A percentile compares a stretch with the other conserved stretches of the same genome.
phyloP scores from a whole-genome alignment of 2,888 invertebrate genomes.

The Pterobdella sp. region DNA sequence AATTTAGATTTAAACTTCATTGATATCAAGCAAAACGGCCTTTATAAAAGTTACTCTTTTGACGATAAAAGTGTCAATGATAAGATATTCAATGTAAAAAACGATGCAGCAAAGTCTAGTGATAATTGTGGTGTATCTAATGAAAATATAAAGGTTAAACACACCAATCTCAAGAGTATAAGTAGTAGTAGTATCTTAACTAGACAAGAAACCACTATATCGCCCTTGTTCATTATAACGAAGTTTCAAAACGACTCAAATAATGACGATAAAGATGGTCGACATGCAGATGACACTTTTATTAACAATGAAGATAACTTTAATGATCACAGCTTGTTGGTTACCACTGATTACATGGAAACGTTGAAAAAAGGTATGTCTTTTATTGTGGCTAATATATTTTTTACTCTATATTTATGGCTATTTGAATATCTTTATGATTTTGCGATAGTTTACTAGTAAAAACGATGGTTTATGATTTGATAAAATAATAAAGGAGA shows the following conservation, averaged over 20 bases:
- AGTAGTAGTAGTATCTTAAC: not conserved
- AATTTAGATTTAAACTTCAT: not conserved
- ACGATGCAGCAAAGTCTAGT: not conserved
- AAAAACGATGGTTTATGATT: too few relatives aligned
- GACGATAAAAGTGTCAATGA: too few relatives aligned
- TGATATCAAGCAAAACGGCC: not conserved
- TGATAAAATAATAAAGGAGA: too few relatives aligned
- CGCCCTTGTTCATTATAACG: not conserved
- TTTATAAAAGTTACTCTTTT: slow-evolving; percentile 10
- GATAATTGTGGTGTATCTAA: not conserved
- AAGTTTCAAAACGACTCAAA: not conserved
- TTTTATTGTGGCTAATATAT: too few relatives aligned
- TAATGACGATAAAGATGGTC: not conserved
- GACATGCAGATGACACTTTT: not conserved
- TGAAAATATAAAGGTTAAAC: not conserved
- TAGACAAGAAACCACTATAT: not conserved
- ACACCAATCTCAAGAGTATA: not conserved
- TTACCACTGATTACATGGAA: too few relatives aligned
- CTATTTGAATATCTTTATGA: too few relatives aligned
- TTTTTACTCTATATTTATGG: too few relatives aligned
- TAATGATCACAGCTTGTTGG: not conserved
- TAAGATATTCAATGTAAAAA: too few relatives aligned
- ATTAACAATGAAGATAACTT: not conserved
- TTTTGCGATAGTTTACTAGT: too few relatives aligned
- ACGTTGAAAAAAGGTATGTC: too few relatives aligned